Evolutionary conservation across 2,797 vertebrate genomes (phyloP).

Genomic region (Podarcis siculus): DNA sequence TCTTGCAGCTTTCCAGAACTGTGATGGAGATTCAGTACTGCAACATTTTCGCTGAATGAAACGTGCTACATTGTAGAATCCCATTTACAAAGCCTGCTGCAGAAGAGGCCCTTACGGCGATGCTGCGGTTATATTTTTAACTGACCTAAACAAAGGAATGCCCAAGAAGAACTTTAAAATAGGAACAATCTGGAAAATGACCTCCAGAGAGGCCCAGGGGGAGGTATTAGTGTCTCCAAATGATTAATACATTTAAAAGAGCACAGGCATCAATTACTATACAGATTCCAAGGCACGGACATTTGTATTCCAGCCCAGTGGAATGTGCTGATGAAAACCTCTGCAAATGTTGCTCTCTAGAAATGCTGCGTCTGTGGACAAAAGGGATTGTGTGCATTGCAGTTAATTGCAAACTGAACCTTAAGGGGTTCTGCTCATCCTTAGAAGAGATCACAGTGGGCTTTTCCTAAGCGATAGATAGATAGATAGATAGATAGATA

Average conservation of each 20-base stretch:
- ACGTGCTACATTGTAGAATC: background rate
- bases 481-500: too few relatives aligned
- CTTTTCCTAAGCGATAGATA: background rate
- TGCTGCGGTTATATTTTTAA: background rate
- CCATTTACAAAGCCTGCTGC: background rate
- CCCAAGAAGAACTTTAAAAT: slow-evolving; percentile 11
- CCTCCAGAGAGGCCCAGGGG: slow-evolving; percentile 3
- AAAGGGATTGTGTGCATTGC: background rate
- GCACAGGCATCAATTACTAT: slow-evolving; percentile 12
- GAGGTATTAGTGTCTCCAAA: slow-evolving; percentile 15
- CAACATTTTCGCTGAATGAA: background rate
- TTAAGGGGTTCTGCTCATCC: background rate
- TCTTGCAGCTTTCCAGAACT: background rate
- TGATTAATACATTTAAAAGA: slow-evolving; percentile 17
- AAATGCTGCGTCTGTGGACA: background rate
- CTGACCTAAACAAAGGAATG: slow-evolving; percentile 10
- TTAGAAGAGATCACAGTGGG: background rate
- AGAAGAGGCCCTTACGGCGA: background rate
- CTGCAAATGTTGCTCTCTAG: background rate
- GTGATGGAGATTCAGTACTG: background rate
- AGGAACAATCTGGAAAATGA: slow-evolving; percentile 13
- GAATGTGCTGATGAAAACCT: background rate
- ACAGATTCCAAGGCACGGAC: background rate
- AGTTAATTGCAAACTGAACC: background rate
- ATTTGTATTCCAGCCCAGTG: slow-evolving; percentile 6